phyloP scores from a whole-genome alignment of 2,113 vertebrate species.

The Oreotrochilus melanogaster region DNA sequence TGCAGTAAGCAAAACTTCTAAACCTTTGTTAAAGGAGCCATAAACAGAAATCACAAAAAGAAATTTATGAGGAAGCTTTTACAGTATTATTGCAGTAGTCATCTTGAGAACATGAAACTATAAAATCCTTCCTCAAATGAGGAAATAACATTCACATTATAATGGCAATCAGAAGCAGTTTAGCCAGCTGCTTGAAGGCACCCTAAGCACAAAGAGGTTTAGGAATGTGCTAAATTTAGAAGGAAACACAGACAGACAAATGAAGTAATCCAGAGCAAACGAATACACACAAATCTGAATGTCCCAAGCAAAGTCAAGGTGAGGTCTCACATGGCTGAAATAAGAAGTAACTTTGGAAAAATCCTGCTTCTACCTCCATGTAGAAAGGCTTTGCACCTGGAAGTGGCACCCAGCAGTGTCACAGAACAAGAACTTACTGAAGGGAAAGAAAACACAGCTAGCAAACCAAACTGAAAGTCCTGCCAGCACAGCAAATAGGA shows the following conservation, averaged over 20 bases:
- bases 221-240: neutral
- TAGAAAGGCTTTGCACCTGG: neutral
- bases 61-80: neutral
- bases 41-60: neutral
- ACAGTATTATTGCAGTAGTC: neutral
- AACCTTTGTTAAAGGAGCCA: neutral
- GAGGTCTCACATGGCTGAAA: neutral
- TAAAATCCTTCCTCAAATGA: neutral
- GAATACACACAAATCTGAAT: neutral
- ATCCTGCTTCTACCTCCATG: neutral
- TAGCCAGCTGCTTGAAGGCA: neutral
- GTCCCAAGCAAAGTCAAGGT: neutral
- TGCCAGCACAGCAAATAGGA: neutral
- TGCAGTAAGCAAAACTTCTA: neutral
- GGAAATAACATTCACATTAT: neutral
- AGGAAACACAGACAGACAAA: neutral
- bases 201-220: neutral
- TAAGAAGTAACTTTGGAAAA: neutral
- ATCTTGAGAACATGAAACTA: neutral
- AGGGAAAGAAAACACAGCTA: accelerated
- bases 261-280: neutral
- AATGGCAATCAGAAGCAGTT: neutral
- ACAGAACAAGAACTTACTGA: neutral
- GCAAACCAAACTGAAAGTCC: neutral
- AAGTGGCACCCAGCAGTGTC: neutral